Base-by-base conservation (phyloP, 2,797 vertebrate species). In the Pteropus rufus region DNA sequence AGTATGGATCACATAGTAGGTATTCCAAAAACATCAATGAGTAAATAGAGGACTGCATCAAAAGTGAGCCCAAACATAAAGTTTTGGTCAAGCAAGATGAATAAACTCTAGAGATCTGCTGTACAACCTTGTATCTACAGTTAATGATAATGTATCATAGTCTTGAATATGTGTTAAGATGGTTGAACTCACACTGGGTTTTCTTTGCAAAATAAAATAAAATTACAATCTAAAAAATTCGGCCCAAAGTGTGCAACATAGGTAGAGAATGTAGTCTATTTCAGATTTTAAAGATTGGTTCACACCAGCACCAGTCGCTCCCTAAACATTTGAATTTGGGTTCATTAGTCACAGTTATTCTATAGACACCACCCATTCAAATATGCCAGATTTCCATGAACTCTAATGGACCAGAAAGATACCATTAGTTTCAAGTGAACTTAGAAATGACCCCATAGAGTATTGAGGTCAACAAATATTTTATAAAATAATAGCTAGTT, bases 401-500 rank as follows among this genome's bases (percentile, higher is more conserved):
- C 5, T 69, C 46, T 84, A 92, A 60, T 65, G 65, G 85, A 60
- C 23, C 65, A 56, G 41, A 89, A 94, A 70, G 34, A n/a, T 3
- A 75, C 5, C 29, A 72, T 41, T 81, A 62, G n/a, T 89, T 93
- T 80, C 49, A 34, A 89, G 9, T 83, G 36, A 93, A 80, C 65
- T 81, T 85, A 65, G 56, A 88, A 88, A 56, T 82, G 29, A 77
- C 31, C 23, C 36, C 29, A 44, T 7, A 64, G 56, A 73, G 15
- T 81, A 44, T 1, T 76, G 46, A 70, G 39, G 70, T 69, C 44
- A 79, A 41, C 26, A 76, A 75, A 31, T 31, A 60, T 77, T 83
- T 89, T 84, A 80, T 49, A 86, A 93, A 95, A 84, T 75, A 81
- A 44, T 79, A 94, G 1, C 31, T 92, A 11, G 60, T 81, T 73